These are phyloP conservation scores for Formicarius rufipectus DNA, from an alignment of 2,113 vertebrate species.

Conservation along the genomic window DNA sequence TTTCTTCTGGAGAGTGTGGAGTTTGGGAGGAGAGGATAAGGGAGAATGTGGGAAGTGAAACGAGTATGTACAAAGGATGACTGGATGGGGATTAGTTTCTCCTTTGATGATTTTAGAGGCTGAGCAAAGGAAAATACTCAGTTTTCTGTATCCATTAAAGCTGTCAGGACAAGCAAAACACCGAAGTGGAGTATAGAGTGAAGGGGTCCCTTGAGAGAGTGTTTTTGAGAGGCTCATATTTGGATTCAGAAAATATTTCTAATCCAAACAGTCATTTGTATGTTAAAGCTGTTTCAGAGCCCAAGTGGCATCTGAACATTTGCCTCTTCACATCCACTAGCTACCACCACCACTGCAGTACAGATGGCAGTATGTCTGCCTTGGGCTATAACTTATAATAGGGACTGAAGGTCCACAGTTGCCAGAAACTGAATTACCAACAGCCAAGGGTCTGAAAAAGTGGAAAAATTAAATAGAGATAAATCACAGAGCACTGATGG, in stretches of 20 bases:
- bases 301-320: not conserved
- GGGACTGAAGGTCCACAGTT: conserved; percentile 5
- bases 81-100: not conserved
- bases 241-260: not conserved
- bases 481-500: conserved; percentile 39
- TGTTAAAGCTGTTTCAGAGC: not conserved
- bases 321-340: not conserved
- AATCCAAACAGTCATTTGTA: not conserved
- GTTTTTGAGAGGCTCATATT: not conserved
- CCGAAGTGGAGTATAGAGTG: not conserved
- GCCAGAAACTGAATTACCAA: conserved; percentile 51
- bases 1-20: not conserved
- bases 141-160: not conserved
- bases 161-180: rapidly evolving
- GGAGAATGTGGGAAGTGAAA: not conserved
- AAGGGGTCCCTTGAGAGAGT: not conserved
- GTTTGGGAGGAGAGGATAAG: not conserved
- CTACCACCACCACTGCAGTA: not conserved
- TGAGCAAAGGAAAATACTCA: not conserved
- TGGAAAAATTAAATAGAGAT: conserved; percentile 47
- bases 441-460: conserved; percentile 43
- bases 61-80: not conserved
- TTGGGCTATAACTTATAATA: conserved; percentile 26
- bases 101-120: not conserved
- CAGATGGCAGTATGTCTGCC: conserved; percentile 40